Conservation (phyloP, 2,888 invertebrate genomes). For the Tiliacea citrago region DNA sequence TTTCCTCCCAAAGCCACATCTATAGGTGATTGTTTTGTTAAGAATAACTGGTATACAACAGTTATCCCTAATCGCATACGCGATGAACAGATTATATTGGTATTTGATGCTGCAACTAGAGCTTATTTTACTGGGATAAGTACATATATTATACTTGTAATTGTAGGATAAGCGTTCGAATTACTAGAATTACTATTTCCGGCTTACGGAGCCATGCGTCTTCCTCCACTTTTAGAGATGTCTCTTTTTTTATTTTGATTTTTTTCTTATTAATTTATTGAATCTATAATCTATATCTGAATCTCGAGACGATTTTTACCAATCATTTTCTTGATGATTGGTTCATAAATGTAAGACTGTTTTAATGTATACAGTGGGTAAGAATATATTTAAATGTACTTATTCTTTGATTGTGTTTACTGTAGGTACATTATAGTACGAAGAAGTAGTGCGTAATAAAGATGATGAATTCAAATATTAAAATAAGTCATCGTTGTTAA, state of each 20-base stretch:
- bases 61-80: no score
- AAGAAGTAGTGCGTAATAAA: slow-evolving; percentile 2
- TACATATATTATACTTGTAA: background rate
- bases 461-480: background rate
- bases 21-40: slow-evolving; percentile 6
- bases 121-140: slow-evolving; percentile 19
- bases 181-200: background rate
- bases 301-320: slow-evolving; percentile 28
- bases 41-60: background rate
- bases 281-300: slow-evolving; percentile 29
- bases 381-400: slow-evolving; percentile 9
- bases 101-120: slow-evolving; percentile 8
- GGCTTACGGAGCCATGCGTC: slow-evolving; percentile 20
- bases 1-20: background rate
- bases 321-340: slow-evolving; percentile 27
- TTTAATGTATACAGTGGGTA: slow-evolving; percentile 24
- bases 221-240: slow-evolving; percentile 13
- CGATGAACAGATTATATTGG: background rate
- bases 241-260: background rate
- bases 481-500: background rate
- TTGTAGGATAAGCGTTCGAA: background rate
- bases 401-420: slow-evolving; percentile 28
- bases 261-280: background rate
- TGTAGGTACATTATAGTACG: slow-evolving; percentile 42
- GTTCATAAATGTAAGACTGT: slow-evolving; percentile 27